These are phyloP conservation scores for Caracal caracal DNA, from an alignment of 2,113 vertebrate genomes.

Conservation along the genomic window DNA sequence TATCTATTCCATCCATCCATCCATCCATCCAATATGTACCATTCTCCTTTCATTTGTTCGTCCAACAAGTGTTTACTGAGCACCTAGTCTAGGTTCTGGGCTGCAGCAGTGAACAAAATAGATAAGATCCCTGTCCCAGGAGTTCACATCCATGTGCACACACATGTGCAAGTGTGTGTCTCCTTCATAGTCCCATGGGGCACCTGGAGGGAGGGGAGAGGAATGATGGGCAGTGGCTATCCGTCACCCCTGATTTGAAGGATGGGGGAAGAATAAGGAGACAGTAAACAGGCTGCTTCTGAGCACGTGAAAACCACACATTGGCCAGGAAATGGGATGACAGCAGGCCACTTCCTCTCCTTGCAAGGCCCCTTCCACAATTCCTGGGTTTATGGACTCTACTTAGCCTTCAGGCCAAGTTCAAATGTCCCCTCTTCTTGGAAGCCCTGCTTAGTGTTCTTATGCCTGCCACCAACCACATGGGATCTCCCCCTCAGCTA, in stretches of 20 bases:
- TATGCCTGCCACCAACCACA: neutral
- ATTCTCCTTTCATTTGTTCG: neutral
- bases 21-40: neutral
- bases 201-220: neutral
- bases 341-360: neutral
- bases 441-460: neutral
- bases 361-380: neutral
- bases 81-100: neutral
- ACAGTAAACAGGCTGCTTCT: neutral
- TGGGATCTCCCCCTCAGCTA: rapidly evolving
- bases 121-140: neutral
- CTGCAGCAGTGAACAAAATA: neutral
- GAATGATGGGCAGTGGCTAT: neutral
- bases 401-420: neutral
- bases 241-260: neutral
- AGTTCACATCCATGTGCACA: neutral
- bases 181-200: neutral
- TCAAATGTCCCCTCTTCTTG: neutral
- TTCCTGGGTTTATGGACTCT: neutral
- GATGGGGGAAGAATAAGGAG: no score
- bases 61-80: neutral
- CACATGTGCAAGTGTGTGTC: neutral
- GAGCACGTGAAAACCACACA: neutral
- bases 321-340: neutral
- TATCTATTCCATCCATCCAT: neutral